These are phyloP conservation scores for Macrosteles quadrilineatus DNA, from an alignment of 1,140 invertebrate genomes.

Conservation along the genomic window DNA sequence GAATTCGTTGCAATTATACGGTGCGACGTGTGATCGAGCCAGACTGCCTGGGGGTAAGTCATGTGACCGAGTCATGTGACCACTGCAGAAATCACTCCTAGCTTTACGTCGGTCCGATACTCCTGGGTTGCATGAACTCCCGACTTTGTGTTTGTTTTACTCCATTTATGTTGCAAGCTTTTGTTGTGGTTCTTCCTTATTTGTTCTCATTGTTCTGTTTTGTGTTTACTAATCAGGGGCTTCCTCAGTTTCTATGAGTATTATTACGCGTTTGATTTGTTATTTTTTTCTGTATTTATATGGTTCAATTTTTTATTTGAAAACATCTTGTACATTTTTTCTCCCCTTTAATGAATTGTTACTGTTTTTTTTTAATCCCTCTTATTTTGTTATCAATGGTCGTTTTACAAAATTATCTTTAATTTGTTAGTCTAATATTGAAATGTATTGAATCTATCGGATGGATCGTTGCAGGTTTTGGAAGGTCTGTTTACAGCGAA, in stretches of 20 bases:
- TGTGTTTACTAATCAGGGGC: not conserved
- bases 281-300: too few relatives aligned
- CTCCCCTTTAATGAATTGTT: too few relatives aligned
- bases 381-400: too few relatives aligned
- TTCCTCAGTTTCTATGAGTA: not conserved
- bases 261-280: not conserved
- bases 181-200: constrained; percentile 22
- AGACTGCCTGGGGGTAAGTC: constrained; percentile 61
- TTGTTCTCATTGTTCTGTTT: constrained; percentile 8
- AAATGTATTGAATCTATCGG: too few relatives aligned
- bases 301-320: too few relatives aligned
- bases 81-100: constrained; percentile 31
- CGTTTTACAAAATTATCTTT: too few relatives aligned
- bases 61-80: constrained; percentile 39
- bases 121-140: constrained; percentile 16
- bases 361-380: too few relatives aligned
- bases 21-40: constrained; percentile 56
- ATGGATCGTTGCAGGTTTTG: too few relatives aligned
- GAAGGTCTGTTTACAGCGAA: too few relatives aligned
- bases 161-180: constrained; percentile 22
- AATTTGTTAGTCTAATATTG: too few relatives aligned
- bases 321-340: too few relatives aligned
- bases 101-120: not conserved
- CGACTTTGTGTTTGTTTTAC: constrained; percentile 7
- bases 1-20: constrained; percentile 47